phyloP scores from a whole-genome alignment of 2,113 vertebrate genomes.

The Ageneiosus marmoratus region DNA sequence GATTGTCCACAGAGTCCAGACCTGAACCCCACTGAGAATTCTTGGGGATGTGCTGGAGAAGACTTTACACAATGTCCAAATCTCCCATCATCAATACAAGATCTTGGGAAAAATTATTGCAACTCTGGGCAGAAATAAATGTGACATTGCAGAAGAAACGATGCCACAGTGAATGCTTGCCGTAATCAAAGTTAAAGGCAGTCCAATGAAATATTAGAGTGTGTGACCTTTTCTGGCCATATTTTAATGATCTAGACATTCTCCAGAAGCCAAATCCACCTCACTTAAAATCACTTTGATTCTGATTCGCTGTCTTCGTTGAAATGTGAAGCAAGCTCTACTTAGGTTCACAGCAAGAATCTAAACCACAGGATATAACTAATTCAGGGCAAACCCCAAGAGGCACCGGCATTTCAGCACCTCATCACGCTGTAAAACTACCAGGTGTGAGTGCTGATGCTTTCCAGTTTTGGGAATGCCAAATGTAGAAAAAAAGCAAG shows the following conservation, averaged over 20 bases:
- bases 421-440: slow-evolving; percentile 4
- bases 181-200: no score
- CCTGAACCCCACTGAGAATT: no score
- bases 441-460: slow-evolving; percentile 2
- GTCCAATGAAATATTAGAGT: no score
- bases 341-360: slow-evolving; percentile 17
- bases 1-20: no score
- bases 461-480: neutral
- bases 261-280: neutral
- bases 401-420: slow-evolving; percentile 8
- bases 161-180: no score
- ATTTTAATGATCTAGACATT: neutral
- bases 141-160: no score
- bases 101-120: no score
- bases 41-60: no score
- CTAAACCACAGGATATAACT: slow-evolving; percentile 16
- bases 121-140: no score
- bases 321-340: slow-evolving; percentile 7
- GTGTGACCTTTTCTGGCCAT: no score
- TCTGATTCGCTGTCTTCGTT: neutral
- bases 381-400: slow-evolving; percentile 23
- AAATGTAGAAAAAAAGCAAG: neutral
- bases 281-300: neutral
- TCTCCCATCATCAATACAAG: no score
- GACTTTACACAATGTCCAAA: no score